Evolutionary conservation across 2,113 vertebrate species (phyloP), one percentile per base, ranked within the genome.

Genomic region (Dolichallabes microphthalmus): DNA sequence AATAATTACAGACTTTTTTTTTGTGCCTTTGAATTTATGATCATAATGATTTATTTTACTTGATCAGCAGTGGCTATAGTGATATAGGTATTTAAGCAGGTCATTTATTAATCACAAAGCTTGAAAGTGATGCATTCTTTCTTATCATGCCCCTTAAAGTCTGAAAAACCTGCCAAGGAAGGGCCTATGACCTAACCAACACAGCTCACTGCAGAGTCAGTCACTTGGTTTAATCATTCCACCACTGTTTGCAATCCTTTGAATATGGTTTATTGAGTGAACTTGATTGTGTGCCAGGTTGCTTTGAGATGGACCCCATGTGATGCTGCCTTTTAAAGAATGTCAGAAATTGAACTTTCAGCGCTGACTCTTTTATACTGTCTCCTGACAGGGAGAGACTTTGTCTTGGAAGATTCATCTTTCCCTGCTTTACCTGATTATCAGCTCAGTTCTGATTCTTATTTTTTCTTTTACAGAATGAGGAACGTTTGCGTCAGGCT

Each of bases 401-500:
- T 66, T 64, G 12, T 30, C n/a, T 27, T 66, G 27, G 27, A 13
- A 68, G 15, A 15, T 19, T 15, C 2, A 32, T 32, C 25, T 11
- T 60, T 22, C 22, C 25, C 61, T 27, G 61, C 45, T 45, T 45
- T 45, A 45, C 45, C 50, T 9, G 25, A 76, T 53, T 1, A 57
- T 57, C 25, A 77, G 25, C 75, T 20, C 0, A 77, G 4, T 32
- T 12, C 13, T 30, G n/a, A 53, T 8, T 20, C 4, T 3, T 58
- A 50, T 11, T 73, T 13, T 73, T 90, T 80, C 81, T 89, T 25
- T 83, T 71, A 69, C 85, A 97, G 96, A 97, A 96, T 86, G 96
- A 97, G 88, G 96, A 97, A 22, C 95, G 96, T 63, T 92, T 97
- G 85, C 93, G 95, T 11, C 96, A 97, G 87, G 96, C 96, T 0